phyloP scores from a whole-genome alignment of 2,888 invertebrate species.

The Agriotes lineatus region DNA sequence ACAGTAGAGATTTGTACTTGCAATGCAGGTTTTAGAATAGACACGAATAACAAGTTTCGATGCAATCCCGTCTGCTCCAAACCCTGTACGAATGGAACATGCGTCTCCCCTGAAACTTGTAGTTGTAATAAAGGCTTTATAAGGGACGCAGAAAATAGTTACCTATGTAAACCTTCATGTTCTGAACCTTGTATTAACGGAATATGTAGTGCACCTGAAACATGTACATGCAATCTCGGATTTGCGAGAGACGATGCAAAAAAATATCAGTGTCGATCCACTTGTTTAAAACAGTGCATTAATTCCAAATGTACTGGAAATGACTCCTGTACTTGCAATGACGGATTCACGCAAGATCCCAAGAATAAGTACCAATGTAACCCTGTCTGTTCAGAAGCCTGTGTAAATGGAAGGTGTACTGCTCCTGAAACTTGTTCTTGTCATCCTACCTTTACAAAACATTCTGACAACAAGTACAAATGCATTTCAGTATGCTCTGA shows the following conservation, averaged over 20 bases:
- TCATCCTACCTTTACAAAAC: constrained; percentile 13
- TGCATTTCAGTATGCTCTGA: constrained; percentile 61
- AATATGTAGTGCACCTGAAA: constrained; percentile 51
- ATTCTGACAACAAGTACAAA: constrained; percentile 35
- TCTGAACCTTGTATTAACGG: constrained; percentile 48
- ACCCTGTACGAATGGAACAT: constrained; percentile 64
- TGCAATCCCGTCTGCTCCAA: constrained; percentile 51
- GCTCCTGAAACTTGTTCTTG: constrained; percentile 43
- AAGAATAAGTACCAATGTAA: constrained; percentile 47
- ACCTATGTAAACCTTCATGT: constrained; percentile 62
- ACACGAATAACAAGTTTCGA: constrained; percentile 33
- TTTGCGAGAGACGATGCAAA: constrained; percentile 30
- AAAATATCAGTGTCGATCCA: constrained; percentile 46
- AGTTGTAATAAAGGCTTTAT: constrained; percentile 46
- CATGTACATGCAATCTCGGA: constrained; percentile 58
- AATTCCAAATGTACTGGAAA: constrained; percentile 66
- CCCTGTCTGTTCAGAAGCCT: constrained; percentile 43
- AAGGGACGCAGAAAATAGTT: constrained; percentile 21
- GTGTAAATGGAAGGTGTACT: constrained; percentile 45
- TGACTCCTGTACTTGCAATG: constrained; percentile 47
- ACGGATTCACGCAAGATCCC: constrained; percentile 24
- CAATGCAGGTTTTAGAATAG: constrained; percentile 12
- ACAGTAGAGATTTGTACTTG: constrained; percentile 36
- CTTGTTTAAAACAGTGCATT: constrained; percentile 55
- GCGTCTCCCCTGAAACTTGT: constrained; percentile 51